phyloP scores from a whole-genome alignment of 2,113 vertebrate genomes.

The Etheostoma spectabile region DNA sequence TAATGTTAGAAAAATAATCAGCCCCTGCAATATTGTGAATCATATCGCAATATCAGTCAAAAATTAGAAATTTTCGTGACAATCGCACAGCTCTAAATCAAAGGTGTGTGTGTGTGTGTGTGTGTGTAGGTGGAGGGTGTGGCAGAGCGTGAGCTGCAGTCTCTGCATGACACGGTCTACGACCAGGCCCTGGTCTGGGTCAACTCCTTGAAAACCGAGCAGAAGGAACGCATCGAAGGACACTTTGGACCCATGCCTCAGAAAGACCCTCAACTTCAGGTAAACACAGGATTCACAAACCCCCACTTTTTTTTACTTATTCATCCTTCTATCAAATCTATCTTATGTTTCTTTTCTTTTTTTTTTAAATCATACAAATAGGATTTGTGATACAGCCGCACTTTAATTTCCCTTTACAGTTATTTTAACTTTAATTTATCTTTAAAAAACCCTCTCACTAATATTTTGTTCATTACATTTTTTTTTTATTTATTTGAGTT shows the following conservation, averaged over 20 bases:
- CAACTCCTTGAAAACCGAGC: conserved; percentile 89
- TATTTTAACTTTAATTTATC: no score
- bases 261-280: conserved; percentile 90
- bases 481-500: no score
- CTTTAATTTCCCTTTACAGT: no score
- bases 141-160: conserved; percentile 87
- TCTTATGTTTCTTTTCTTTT: not conserved
- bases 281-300: conserved; percentile 52
- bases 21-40: no score
- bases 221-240: conserved; percentile 91
- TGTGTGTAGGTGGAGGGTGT: conserved; percentile 87
- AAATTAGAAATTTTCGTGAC: no score
- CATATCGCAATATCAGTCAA: no score
- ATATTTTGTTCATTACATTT: no score
- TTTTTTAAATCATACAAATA: not conserved
- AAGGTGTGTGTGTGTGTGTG: not conserved
- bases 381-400: not conserved
- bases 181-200: conserved; percentile 93
- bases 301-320: not conserved
- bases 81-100: no score
- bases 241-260: conserved; percentile 93
- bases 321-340: not conserved
- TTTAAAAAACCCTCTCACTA: no score
- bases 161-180: conserved; percentile 89
- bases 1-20: no score